These are phyloP conservation scores for Drosophila setosimentum DNA, from an alignment of 2,888 invertebrate species.

Conservation along the genomic window DNA sequence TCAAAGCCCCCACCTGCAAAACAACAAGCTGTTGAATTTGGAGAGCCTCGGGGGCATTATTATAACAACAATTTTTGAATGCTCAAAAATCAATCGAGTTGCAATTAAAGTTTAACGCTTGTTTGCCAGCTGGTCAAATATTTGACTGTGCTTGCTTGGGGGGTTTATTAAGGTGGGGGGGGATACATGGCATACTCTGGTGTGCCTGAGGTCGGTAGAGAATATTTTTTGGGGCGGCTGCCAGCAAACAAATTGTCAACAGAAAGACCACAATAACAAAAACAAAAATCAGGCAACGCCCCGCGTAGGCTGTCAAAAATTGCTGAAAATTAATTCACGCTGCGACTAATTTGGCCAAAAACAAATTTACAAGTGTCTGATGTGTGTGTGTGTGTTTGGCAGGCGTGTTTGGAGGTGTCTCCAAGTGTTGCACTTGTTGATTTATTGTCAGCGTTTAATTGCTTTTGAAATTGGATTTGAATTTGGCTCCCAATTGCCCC, in stretches of 20 bases:
- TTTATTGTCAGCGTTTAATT: conserved; percentile 81
- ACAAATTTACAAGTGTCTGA: conserved; percentile 41
- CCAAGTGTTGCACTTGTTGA: conserved; percentile 77
- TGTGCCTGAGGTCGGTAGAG: conserved; percentile 47
- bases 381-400: conserved; percentile 36
- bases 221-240: conserved; percentile 67
- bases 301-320: conserved; percentile 49
- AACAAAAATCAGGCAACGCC: conserved; percentile 57
- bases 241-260: conserved; percentile 66
- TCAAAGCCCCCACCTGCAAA: conserved; percentile 56
- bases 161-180: neutral
- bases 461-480: conserved; percentile 80
- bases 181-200: conserved; percentile 1
- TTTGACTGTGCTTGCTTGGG: neutral
- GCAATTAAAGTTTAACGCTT: conserved; percentile 38
- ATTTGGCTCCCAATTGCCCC: conserved; percentile 12
- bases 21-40: neutral
- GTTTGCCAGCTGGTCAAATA: conserved; percentile 55
- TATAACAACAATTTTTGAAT: conserved; percentile 52
- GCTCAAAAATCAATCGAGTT: conserved; percentile 56
- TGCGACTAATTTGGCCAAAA: conserved; percentile 69
- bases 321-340: conserved; percentile 68
- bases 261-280: conserved; percentile 23
- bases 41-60: conserved; percentile 25
- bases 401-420: conserved; percentile 67